Evolutionary conservation across 2,888 invertebrate genomes (phyloP), one percentile per base, ranked within the genome.

Genomic region (Xanthorhoe designata): DNA sequence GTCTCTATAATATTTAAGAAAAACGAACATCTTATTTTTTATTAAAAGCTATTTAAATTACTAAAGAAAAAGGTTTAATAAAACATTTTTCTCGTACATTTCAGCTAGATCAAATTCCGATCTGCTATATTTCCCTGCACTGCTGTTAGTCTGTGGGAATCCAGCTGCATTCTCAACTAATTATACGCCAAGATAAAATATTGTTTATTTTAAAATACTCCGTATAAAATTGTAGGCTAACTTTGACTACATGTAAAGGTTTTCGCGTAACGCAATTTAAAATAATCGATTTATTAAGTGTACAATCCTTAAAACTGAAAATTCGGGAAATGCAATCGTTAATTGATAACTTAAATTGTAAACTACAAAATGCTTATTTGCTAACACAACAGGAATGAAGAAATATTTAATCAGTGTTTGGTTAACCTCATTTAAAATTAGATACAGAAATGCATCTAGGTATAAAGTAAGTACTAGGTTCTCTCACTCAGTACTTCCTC

Each of bases 401-500:
- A 47, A 15, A 47, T 17, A 15, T 47, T 8, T 7, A 5, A 15
- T 47, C 47, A 17, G 15, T 3, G 8, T 47, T 47, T 17, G 17
- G 15, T 15, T 8, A 17, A 15, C 15, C 47, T 47, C 17, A 17
- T 15, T 15, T 47, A 47, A n/a, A 42, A n/a, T 42, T 4, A 7
- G 47, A 8, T 17, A 47, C 15, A 47, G 47, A 47, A 47, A 47
- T 8, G 17, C 17, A 47, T 17, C 47, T 15, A 17, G 17, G 47
- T 47, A 15, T 45, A 45, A 4, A 45, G n/a, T n/a, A 17, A 29
- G 49, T 38, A 9, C 50, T 19, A 38, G 42, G 35, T 29, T 59
- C 10, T 57, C 19, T 42, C 35, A 18, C 19, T 42, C 35, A 18
- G 58, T 19, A 51, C 51, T 59, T 50, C 51, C 50, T 51, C 38